Conservation (phyloP, 2,888 invertebrate species). For the Tachystola acroxantha region DNA sequence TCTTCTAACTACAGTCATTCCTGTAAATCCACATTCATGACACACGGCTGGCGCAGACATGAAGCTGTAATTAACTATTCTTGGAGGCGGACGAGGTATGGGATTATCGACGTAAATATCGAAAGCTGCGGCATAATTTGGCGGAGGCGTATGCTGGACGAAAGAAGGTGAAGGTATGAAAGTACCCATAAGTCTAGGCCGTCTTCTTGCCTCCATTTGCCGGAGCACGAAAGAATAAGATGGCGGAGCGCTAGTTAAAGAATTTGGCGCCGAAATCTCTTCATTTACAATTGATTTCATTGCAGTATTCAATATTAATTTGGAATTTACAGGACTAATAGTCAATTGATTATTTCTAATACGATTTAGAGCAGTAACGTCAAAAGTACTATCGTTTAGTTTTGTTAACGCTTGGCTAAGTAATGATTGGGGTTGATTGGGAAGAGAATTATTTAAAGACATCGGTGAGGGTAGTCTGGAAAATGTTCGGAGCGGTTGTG, state of each 20-base stretch:
- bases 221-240: conserved; percentile 66
- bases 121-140: conserved; percentile 62
- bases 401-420: conserved; percentile 53
- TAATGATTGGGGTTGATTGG: conserved; percentile 42
- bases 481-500: conserved; percentile 20
- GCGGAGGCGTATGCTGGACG: conserved; percentile 60
- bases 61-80: conserved; percentile 53
- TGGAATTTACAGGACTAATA: neutral
- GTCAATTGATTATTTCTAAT: conserved; percentile 13
- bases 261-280: conserved; percentile 53
- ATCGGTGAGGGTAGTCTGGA: conserved; percentile 29
- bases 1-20: conserved; percentile 46
- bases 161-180: conserved; percentile 68
- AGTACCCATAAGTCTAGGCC: conserved; percentile 62
- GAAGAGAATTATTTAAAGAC: conserved; percentile 17
- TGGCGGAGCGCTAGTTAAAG: conserved; percentile 60
- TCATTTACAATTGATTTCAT: conserved; percentile 15
- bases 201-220: conserved; percentile 49
- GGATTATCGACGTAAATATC: conserved; percentile 60
- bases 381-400: conserved; percentile 44
- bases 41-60: conserved; percentile 52
- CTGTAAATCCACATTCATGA: conserved; percentile 58
- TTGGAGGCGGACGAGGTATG: conserved; percentile 38
- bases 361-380: conserved; percentile 24
- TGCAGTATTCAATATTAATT: too few relatives aligned